Evolutionary conservation across 64 coral and sea anemone species (phyloP), one percentile per base, ranked within the genome.

Genomic region (Porites australiensis): DNA sequence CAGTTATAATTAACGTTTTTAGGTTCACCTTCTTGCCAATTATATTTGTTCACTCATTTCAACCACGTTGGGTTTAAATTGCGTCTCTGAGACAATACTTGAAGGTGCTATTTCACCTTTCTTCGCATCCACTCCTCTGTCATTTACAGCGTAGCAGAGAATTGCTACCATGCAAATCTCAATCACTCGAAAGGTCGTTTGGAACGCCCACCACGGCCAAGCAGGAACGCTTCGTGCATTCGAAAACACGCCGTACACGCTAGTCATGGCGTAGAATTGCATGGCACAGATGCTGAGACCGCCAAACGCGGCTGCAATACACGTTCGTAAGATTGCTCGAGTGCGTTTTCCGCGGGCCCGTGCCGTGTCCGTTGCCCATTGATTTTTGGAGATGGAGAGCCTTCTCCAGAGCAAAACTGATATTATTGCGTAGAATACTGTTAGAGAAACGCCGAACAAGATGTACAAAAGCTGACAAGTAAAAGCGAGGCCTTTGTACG

Each of bases 181-280:
- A 6, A 93, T 58, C 2, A 87, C 4, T 22, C 91, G 18, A 47
- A 86, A 80, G n/a, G 77, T 8, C 11, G 87, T 89, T 72, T 75
- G 79, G 82, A 89, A 94, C 20, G 8, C 55, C 72, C 64, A 89
- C 93, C 93, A 94, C 7, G 93, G 93, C 93, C 93, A 84, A 0
- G 93, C 84, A 51, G 93, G 54, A 60, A 95, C 81, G 72, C 6
- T 23, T 3, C 15, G 49, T 1, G 50, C 81, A 12, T 77, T 61
- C 5, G 93, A 95, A 79, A 95, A 95, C 70, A 95, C 80, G 1
- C 93, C 93, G 44, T 95, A 90, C 5, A 95, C 72, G 4, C 93
- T 79, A 15, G 44, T 13, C 70, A 95, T 84, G 0, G 68, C 88
- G 80, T 90, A 95, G 18, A 95, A 22, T 44, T 95, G 87, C 66